Evolutionary conservation across 2,797 vertebrate genomes (phyloP).

Genomic region (Pangasius mekongensis): DNA sequence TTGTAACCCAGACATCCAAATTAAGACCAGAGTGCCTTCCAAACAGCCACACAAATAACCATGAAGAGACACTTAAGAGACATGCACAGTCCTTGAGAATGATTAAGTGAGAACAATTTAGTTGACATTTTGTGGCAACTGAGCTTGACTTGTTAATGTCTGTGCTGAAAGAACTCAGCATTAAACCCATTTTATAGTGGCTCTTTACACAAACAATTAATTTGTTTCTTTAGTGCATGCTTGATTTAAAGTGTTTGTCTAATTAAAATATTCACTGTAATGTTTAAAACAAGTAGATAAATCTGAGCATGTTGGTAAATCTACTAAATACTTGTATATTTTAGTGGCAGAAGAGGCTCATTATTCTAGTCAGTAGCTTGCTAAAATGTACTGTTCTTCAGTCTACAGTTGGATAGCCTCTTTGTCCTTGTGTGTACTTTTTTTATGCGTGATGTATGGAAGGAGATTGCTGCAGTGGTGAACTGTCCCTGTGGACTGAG

Average conservation of each 20-base stretch:
- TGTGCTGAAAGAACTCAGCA: constrained; percentile 11
- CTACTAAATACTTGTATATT: constrained; percentile 40
- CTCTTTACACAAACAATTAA: constrained; percentile 5
- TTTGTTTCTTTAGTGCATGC: constrained; percentile 10
- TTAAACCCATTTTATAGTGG: constrained; percentile 22
- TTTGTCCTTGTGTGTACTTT: constrained; percentile 57
- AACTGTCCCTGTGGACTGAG: constrained; percentile 67
- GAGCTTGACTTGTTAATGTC: constrained; percentile 29
- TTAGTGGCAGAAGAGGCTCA: constrained; percentile 56
- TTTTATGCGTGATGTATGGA: constrained; percentile 67
- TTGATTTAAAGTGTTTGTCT: constrained; percentile 32
- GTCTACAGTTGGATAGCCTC: constrained; percentile 62
- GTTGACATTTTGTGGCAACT: constrained; percentile 43
- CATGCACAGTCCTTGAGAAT: constrained; percentile 41
- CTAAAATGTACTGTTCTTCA: constrained; percentile 67
- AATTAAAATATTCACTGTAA: constrained; percentile 10
- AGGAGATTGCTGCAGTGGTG: constrained; percentile 63
- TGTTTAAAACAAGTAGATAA: background rate
- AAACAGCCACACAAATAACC: constrained; percentile 59
- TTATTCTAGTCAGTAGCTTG: constrained; percentile 69
- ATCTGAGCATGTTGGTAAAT: constrained; percentile 34
- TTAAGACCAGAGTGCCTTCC: constrained; percentile 62
- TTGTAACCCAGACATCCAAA: constrained; percentile 55
- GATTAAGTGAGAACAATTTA: constrained; percentile 47
- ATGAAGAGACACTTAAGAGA: constrained; percentile 31